Evolutionary conservation across 1,140 invertebrate genomes (phyloP).

Genomic region (Neodiprion fabricii): DNA sequence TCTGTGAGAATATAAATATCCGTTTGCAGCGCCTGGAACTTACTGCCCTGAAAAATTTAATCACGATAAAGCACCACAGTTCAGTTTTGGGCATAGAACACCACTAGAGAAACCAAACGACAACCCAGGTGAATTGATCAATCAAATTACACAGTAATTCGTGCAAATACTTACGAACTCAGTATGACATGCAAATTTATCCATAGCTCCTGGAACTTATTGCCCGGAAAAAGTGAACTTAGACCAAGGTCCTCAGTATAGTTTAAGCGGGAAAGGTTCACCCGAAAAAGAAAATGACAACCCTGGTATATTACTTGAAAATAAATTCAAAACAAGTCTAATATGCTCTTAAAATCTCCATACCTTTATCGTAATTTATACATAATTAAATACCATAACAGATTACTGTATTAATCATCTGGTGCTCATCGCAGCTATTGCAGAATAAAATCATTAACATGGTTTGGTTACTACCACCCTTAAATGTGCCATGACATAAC

Average conservation of each 20-base stretch:
- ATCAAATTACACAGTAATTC: neutral
- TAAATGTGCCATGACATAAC: slow-evolving; percentile 57
- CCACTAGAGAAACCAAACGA: slow-evolving; percentile 36
- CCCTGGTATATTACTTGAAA: slow-evolving; percentile 39
- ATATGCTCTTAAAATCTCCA: slow-evolving; percentile 33
- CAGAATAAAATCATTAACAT: neutral
- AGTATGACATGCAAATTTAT: neutral
- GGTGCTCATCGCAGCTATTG: neutral
- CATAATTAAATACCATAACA: neutral
- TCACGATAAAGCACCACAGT: slow-evolving; percentile 31
- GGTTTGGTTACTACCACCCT: slow-evolving; percentile 12
- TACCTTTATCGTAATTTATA: slow-evolving; percentile 25
- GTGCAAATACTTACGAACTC: neutral
- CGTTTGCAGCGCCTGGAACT: slow-evolving; percentile 32
- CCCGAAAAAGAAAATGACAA: slow-evolving; percentile 58
- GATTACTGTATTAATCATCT: neutral
- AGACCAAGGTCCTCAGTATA: slow-evolving; percentile 65
- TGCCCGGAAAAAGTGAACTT: slow-evolving; percentile 67
- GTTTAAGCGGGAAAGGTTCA: slow-evolving; percentile 63
- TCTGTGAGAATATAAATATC: neutral
- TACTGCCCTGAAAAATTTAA: slow-evolving; percentile 42
- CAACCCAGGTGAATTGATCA: slow-evolving; percentile 45
- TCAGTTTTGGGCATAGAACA: slow-evolving; percentile 38
- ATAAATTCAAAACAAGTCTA: slow-evolving; percentile 68
- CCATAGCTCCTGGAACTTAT: slow-evolving; percentile 49